Base-by-base conservation (phyloP, 2,797 vertebrate genomes). In the Apogon hyalosoma region DNA sequence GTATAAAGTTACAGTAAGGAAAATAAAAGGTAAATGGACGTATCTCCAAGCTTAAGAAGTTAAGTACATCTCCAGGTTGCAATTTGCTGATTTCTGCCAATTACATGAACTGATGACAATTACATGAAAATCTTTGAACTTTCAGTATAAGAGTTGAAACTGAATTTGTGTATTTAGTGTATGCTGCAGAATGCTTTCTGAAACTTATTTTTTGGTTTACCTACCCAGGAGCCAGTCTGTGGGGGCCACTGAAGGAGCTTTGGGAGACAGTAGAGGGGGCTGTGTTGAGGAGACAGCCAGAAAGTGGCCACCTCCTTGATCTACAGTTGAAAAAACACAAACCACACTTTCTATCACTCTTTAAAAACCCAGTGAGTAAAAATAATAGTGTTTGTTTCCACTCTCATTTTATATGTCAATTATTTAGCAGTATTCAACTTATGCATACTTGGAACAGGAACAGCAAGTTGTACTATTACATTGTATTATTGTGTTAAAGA, bases 241-340 rank as follows among this genome's bases (percentile, higher is more conserved):
- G 98, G 98, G 96, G 96, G 38, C 98, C 97, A 2, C 96, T 98
- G 75, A 98, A 98, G 75, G 97, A 99, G 80, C 88, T 99, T 42
- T 98, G 95, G 96, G 96, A 98, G 71, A 95, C 96, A 0, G 96
- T 99, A 64, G 95, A 95, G 38, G 97, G 94, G 24, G 96, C 96
- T 1, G 90, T 99, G 75, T 93, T 95, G 92, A 97, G 92, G 90
- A 96, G 92, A 77, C 97, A 97, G 13, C 91, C 95, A 7, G 98
- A 99, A 89, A 96, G 96, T 10, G 82, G 96, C 69, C 97, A 99
- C 87, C 94, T 96, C 45, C 91, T 99, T 0, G 97, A 99, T 83
- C 92, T 98, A 72, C 93, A 96, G 87, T 87, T 99, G 69, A 99
- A 99, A 93, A 99, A 98, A 86, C 94, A 99, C 87, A 99, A 97